A percentile compares a stretch with the other conserved stretches of the same genome.
phyloP scores from a whole-genome alignment of 2,113 vertebrate genomes.

The Lycocorax pyrrhopterus region DNA sequence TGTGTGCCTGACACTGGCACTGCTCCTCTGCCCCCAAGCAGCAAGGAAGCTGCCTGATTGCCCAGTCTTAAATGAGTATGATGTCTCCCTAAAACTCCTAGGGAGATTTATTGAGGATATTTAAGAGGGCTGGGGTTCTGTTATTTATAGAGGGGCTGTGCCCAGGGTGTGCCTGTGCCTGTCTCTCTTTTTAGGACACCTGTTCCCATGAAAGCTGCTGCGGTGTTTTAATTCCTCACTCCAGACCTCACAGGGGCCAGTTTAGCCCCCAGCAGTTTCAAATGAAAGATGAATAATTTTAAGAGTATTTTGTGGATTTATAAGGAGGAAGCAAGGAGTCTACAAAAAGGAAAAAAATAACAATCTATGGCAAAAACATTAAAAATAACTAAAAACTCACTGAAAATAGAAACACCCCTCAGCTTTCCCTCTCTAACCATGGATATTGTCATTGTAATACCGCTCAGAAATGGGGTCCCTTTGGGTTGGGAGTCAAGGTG shows the following conservation, averaged over 20 bases:
- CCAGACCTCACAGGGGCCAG: accelerated
- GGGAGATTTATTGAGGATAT: background rate
- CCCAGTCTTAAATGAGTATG: background rate
- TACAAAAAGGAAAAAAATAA: background rate
- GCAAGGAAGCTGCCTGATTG: background rate
- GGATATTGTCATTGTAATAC: background rate
- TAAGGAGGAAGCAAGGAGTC: background rate
- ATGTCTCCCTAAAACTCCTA: background rate
- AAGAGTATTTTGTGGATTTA: background rate
- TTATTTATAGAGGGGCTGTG: background rate
- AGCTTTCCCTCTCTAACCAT: background rate
- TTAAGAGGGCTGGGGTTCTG: background rate
- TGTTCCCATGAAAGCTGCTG: background rate
- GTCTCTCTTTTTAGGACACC: background rate
- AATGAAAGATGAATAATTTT: background rate
- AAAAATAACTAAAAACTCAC: background rate
- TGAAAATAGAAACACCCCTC: background rate
- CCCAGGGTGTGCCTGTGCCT: background rate
- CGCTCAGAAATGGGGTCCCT: background rate
- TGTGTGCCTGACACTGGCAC: background rate
- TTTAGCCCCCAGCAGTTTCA: background rate
- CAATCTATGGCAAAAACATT: background rate
- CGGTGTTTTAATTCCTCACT: background rate
- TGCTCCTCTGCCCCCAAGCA: background rate
- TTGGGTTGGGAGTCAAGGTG: background rate